Evolutionary conservation across 2,797 vertebrate species (phyloP).

Genomic region (Acrossocheilus wenchowensis): DNA sequence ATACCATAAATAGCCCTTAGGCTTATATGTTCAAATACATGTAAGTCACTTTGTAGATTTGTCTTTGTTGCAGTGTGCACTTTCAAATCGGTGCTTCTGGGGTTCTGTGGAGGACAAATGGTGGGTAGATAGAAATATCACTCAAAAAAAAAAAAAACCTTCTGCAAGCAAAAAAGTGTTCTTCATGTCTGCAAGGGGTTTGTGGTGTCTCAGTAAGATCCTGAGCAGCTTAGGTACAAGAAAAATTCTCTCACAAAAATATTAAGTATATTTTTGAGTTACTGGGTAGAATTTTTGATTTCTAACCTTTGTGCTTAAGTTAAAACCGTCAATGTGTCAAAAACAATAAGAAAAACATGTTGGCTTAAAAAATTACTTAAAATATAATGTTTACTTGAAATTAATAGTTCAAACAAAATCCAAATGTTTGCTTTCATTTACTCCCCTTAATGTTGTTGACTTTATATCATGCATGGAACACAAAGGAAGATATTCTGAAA

Average conservation of each 20-base stretch:
- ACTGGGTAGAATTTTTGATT: not conserved
- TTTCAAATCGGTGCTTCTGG: not conserved
- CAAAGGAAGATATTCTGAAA: not conserved
- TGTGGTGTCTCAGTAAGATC: conserved; percentile 12
- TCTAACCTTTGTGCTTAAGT: not conserved
- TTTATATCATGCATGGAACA: too few relatives aligned
- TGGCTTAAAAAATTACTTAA: not conserved
- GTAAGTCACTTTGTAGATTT: conserved; percentile 17
- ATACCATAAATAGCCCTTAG: conserved; percentile 7
- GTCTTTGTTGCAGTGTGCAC: conserved; percentile 9
- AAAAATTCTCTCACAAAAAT: conserved; percentile 25
- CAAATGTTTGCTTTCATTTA: not conserved
- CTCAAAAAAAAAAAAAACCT: not conserved
- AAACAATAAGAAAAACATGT: not conserved
- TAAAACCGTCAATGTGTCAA: not conserved
- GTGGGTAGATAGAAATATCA: conserved; percentile 8
- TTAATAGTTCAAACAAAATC: not conserved
- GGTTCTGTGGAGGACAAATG: not conserved
- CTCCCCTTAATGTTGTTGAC: not conserved
- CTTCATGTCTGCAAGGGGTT: conserved; percentile 7
- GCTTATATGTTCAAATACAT: not conserved
- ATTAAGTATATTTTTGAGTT: not conserved
- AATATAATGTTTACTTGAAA: not conserved
- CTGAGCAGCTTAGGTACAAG: not conserved
- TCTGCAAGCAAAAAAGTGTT: conserved; percentile 3